phyloP scores from a whole-genome alignment of 2,888 invertebrate species.

The Eumerus sabulonum region DNA sequence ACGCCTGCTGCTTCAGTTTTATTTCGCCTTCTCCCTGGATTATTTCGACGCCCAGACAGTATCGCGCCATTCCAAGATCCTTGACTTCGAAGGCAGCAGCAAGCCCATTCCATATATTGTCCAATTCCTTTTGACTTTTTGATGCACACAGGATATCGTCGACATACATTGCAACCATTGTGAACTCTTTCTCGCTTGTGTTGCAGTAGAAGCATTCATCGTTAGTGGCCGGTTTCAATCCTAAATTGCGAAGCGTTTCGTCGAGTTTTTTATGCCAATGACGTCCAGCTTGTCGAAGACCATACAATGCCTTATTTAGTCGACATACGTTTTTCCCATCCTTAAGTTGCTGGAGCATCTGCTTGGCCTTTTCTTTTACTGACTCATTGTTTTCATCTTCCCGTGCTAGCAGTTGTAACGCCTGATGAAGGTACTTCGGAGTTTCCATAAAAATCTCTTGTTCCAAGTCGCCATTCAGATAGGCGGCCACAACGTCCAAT shows the following conservation, averaged over 20 bases:
- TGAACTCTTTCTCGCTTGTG: slow-evolving; percentile 6
- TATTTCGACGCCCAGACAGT: no score
- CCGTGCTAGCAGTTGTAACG: not conserved
- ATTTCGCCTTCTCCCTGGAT: no score
- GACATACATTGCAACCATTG: slow-evolving; percentile 25
- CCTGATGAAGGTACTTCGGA: slow-evolving; percentile 32
- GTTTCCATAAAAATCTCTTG: slow-evolving; percentile 20
- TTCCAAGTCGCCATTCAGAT: not conserved
- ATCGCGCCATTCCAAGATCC: no score
- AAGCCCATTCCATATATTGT: no score
- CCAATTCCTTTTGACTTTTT: no score
- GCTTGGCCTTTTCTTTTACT: not conserved
- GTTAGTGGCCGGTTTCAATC: not conserved
- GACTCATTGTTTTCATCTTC: not conserved
- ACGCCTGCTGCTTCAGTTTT: no score
- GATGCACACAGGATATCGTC: slow-evolving; percentile 23
- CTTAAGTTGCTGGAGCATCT: slow-evolving; percentile 25
- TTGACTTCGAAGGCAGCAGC: no score
- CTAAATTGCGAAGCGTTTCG: not conserved
- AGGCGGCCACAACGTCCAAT: slow-evolving; percentile 6
- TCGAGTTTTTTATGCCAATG: not conserved
- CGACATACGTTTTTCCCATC: slow-evolving; percentile 21
- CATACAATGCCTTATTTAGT: no score
- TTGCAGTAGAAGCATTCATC: slow-evolving; percentile 10
- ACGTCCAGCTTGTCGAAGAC: no score